phyloP scores from a whole-genome alignment of 2,113 vertebrate species.

The Micronycteris hirsuta region DNA sequence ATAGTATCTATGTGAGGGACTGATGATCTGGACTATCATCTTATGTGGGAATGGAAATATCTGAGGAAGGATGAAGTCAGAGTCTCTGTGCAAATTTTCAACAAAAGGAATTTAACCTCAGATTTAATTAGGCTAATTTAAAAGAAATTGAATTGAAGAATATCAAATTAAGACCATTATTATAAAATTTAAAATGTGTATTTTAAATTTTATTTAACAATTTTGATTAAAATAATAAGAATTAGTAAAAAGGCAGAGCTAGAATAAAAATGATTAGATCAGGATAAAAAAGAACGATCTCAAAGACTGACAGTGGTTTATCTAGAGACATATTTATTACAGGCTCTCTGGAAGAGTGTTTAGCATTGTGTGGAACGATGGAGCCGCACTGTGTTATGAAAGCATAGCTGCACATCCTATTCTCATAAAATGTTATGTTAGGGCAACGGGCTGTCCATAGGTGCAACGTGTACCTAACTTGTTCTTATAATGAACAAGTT shows the following conservation, averaged over 20 bases:
- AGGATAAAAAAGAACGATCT: neutral
- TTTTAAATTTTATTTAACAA: neutral
- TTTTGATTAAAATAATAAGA: slow-evolving; percentile 33
- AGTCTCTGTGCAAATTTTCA: neutral
- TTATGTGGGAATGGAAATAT: neutral
- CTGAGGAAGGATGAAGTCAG: neutral
- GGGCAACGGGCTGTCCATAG: neutral
- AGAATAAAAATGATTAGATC: neutral
- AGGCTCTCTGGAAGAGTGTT: neutral
- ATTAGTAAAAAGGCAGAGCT: neutral
- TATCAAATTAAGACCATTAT: neutral
- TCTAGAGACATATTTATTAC: neutral
- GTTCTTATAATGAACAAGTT: slow-evolving; percentile 33
- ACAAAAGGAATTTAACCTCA: neutral
- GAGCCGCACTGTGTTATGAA: neutral
- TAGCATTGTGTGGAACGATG: neutral
- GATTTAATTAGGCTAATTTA: neutral
- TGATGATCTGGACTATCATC: neutral
- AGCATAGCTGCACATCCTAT: slow-evolving; percentile 7
- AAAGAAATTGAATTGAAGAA: neutral
- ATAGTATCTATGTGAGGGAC: neutral
- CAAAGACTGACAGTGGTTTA: neutral
- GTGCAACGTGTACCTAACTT: slow-evolving; percentile 4
- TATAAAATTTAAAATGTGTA: neutral
- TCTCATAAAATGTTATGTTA: neutral